Percentiles rank a stretch among this genome's conserved stretches.
Evolutionary conservation across 2,888 invertebrate genomes (phyloP).

Genomic region (Oscheius sp.): DNA sequence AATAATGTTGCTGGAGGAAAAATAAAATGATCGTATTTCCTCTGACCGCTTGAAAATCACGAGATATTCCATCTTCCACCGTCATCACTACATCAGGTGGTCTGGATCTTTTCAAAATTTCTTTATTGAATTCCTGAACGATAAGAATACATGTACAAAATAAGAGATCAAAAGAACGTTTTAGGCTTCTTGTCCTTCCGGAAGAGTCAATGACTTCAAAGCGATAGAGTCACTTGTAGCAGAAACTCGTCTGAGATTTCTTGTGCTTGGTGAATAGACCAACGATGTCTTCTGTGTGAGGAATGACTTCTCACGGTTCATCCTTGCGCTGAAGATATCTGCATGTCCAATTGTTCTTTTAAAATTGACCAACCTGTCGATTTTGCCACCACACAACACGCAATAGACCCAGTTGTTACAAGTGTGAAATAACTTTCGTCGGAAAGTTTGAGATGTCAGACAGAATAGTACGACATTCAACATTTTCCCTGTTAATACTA

Average conservation of each 20-base stretch:
- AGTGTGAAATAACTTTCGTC: constrained; percentile 52
- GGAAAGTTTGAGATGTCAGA: constrained; percentile 63
- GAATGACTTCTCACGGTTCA: constrained; percentile 41
- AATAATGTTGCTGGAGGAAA: no score
- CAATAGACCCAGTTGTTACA: constrained; percentile 45
- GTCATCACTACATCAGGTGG: no score
- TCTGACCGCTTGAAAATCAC: no score
- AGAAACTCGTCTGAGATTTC: constrained; percentile 29
- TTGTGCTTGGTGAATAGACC: constrained; percentile 48
- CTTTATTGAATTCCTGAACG: no score
- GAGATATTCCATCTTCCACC: no score
- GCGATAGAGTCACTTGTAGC: constrained; percentile 11
- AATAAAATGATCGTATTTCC: no score
- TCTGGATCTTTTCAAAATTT: no score
- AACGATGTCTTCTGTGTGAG: constrained; percentile 57
- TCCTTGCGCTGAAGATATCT: constrained; percentile 20
- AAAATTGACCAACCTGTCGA: constrained; percentile 10
- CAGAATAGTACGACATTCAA: constrained; percentile 67
- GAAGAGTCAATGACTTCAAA: not conserved
- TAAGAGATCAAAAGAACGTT: not conserved
- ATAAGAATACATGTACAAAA: no score
- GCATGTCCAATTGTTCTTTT: not conserved
- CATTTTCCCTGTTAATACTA: constrained; percentile 62
- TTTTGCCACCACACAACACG: constrained; percentile 30
- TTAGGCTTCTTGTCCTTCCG: not conserved